Base-by-base conservation (phyloP, 2,113 vertebrate genomes). In the Apistogramma diplotaenia region DNA sequence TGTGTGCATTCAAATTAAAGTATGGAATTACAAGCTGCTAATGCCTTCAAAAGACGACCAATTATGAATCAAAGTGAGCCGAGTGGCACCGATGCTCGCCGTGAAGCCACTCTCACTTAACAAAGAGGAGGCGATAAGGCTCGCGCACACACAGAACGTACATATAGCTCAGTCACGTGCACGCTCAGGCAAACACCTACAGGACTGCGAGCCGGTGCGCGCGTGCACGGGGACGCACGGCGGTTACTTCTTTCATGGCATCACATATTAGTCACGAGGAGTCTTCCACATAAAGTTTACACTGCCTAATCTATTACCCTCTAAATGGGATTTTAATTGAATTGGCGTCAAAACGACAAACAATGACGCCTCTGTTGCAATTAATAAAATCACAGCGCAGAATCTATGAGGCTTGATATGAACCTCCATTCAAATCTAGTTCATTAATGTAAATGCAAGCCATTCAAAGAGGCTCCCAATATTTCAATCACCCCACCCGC, bases 321-420 rank as follows among this genome's bases (percentile, higher is more conserved):
- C 96, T 95, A 97, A 98, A 97, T 96, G 96, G 96, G 94, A 96
- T 97, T 97, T 96, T 96, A 94, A 98, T 96, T 97, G 97, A 98
- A 97, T 96, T 96, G 94, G 96, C 96, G 96, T 98, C 97, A 98
- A 97, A 97, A 98, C 96, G 96, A 97, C 96, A 96, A 97, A 97
- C 97, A 97, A 97, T 96, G 97, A 97, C 95, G 97, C 97, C 96
- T 98, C 96, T 97, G 96, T 97, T 96, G 96, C 96, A 98, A 98
- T 99, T 98, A 99, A 98, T 97, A 99, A 98, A 98, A 98, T 98
- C 96, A 97, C 96, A 96, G 96, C 93, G 95, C 96, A 95, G 97
- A 99, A 98, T 99, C 97, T 97, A 99, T 98, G 97, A 99, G 98
- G 97, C 97, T 99, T 98, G 98, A 99, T 99, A 97, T 98, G 97